Evolutionary conservation across 1,140 invertebrate genomes (phyloP), one percentile per base, ranked within the genome.

Genomic region (Cataglyphis hispanica): DNA sequence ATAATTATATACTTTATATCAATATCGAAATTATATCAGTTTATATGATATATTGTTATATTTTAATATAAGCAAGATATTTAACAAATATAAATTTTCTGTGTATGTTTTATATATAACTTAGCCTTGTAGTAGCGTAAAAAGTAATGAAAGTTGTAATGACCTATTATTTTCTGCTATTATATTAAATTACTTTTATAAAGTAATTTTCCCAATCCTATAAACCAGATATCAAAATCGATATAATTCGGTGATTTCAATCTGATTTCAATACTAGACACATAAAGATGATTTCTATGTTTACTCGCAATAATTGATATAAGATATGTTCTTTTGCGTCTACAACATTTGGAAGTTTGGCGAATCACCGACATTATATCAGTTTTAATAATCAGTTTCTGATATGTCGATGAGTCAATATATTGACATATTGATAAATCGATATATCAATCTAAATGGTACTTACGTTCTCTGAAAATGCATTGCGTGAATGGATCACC

Each of bases 401-500:
- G 27, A 31, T 31, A 31, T 1, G 2, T 31, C 27, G 0, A 31
- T 31, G 2, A 2, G 27, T 31, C 27, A 31, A 31, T 31, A 31
- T 31, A 31, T 31, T 31, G 27, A 31, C 27, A 31, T 31, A 31
- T 31, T 31, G 27, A 31, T 31, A 31, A 31, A 31, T 31, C 27
- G 27, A 31, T 31, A 31, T 31, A 31, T 31, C 27, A 31, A 31
- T 31, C 27, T 19, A 13, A 77, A 27, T 19, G 11, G 7, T 83
- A 88, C 88, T 93, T 92, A 92, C 94, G 90, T 86, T 87, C 81
- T 76, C 80, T 80, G 4, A 78, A 63, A 10, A 60, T 76, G 78
- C 95, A 96, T 53, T 93, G 87, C 5, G 92, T 91, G 84, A 96
- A 97, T 25, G 97, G 97, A 95, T 97, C 97, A 69, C 97, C 97